phyloP scores from a whole-genome alignment of 2,797 vertebrate genomes.

The Lophius americanus region DNA sequence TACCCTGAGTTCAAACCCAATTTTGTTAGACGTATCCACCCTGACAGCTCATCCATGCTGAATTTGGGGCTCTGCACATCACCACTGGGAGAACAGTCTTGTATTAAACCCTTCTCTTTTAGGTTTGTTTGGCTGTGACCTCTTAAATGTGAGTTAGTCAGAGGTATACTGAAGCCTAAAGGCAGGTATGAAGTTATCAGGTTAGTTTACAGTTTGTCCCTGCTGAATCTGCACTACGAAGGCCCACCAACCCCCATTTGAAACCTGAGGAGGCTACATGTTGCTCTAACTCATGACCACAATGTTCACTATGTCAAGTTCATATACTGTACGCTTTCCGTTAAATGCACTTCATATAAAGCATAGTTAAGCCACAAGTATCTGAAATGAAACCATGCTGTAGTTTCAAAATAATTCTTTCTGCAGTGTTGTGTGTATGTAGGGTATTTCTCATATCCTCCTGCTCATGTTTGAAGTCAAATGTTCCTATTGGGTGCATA shows the following conservation, averaged over 20 bases:
- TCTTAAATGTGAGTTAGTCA: neutral
- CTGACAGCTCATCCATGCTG: neutral
- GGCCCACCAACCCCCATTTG: conserved; percentile 45
- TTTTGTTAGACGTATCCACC: neutral
- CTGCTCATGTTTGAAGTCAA: conserved; percentile 46
- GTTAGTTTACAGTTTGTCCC: conserved; percentile 56
- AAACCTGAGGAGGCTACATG: conserved; percentile 69
- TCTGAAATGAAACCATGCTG: neutral
- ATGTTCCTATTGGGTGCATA: conserved; percentile 37
- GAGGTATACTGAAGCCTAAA: neutral
- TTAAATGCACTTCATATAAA: conserved; percentile 23
- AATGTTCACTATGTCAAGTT: conserved; percentile 62
- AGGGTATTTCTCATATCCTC: too few relatives aligned
- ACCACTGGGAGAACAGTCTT: neutral
- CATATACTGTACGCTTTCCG: conserved; percentile 24
- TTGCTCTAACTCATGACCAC: conserved; percentile 55
- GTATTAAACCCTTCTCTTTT: neutral
- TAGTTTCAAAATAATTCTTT: neutral
- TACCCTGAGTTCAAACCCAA: too few relatives aligned
- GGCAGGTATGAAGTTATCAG: conserved; percentile 27
- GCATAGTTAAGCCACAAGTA: neutral
- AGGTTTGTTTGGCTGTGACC: neutral
- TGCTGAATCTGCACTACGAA: conserved; percentile 55
- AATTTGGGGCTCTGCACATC: neutral
- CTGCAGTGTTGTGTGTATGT: neutral